These are phyloP conservation scores for Oenanthe melanoleuca DNA, from an alignment of 2,113 vertebrate genomes.

Conservation along the genomic window DNA sequence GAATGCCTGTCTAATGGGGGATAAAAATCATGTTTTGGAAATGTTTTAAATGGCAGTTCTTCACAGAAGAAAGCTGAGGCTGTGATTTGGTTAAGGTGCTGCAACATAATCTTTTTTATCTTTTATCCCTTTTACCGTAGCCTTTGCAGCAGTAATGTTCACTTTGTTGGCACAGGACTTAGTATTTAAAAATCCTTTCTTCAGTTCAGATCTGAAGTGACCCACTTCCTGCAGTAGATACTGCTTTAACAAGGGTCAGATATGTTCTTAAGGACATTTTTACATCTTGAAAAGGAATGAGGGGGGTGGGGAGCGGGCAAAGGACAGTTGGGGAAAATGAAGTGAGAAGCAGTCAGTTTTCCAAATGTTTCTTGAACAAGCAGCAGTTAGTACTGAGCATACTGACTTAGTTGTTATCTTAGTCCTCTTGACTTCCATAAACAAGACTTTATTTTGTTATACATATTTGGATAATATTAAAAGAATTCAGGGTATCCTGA, in stretches of 20 bases:
- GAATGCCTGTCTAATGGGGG: not conserved
- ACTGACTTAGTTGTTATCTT: not conserved
- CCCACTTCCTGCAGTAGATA: not conserved
- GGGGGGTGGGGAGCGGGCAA: not conserved
- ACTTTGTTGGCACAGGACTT: not conserved
- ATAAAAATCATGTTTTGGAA: not conserved
- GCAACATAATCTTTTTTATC: not conserved
- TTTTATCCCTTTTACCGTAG: not conserved
- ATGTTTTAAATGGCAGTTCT: not conserved
- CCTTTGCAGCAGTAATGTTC: not conserved
- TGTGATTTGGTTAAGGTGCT: not conserved
- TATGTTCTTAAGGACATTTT: not conserved
- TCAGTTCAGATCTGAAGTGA: not conserved
- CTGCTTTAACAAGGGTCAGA: not conserved
- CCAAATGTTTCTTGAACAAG: not conserved
- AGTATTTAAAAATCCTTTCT: not conserved
- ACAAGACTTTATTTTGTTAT: not conserved
- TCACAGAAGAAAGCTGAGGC: not conserved
- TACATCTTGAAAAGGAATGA: not conserved
- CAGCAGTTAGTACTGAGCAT: not conserved
- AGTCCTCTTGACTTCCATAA: not conserved
- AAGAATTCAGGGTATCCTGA: not conserved
- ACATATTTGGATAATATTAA: not conserved
- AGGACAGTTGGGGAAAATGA: not conserved
- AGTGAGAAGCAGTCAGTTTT: not conserved